Evolutionary conservation across 2,888 invertebrate species (phyloP), one percentile per base, ranked within the genome.

Genomic region (Drosophila suboccidentalis): DNA sequence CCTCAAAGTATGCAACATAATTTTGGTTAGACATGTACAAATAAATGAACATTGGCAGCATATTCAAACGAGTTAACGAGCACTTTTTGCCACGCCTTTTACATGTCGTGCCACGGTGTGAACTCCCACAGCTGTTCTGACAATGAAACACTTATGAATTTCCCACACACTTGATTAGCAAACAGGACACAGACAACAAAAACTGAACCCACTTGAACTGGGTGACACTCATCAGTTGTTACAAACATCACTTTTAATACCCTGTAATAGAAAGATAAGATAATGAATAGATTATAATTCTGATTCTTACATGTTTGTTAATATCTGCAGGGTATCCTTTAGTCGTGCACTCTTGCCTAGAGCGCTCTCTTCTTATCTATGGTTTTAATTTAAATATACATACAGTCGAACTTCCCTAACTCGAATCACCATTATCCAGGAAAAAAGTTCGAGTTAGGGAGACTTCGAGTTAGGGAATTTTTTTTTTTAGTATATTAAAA

Each of bases 31-130:
- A 26, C 22, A 29, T 26, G 39, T 3, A 26, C 19, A 13, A 54
- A 41, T 1, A 9, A 26, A 38, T 22, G 2, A 55, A 13, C 13
- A 43, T 32, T 43, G 53, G 1, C 15, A n/a, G 15, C 26, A 51
- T 26, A 49, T 26, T 34, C 17, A n/a, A 38, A 50, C 36, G 50
- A 50, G 58, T 57, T 65, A 65, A 65, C 61, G 54, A 50, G 60
- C 61, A 4, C 26, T 10, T 55, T 55, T 44, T 46, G 85, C 51
- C 68, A 87, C 81, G 85, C 81, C 81, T 69, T 84, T 84, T 65
- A 19, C 55, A 41, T 77, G 87, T 69, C 62, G 34, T 32, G 26
- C 19, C 11, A 10, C n/a, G 3, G 26, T 54, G 63, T 11, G 32
- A 66, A 60, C 66, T 34, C 54, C 63, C 59, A 55, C 82, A 71